Evolutionary conservation across 1,140 invertebrate genomes (phyloP).

Genomic region (Drosophila quadrilineata): DNA sequence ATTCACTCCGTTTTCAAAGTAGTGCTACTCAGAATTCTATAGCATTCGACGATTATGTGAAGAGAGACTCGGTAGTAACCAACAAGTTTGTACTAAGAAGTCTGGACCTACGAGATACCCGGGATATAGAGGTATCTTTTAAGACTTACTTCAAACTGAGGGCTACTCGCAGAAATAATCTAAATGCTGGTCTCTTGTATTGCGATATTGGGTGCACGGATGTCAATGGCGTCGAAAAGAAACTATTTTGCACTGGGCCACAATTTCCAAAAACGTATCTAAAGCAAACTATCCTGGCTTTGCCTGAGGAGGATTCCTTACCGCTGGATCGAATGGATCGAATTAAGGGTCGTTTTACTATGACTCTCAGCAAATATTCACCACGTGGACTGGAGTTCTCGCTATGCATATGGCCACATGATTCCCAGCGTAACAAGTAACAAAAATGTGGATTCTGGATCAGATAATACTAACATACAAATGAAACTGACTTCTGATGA

Average conservation of each 20-base stretch:
- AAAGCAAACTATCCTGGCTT: conserved; percentile 34
- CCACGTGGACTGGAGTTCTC: conserved; percentile 36
- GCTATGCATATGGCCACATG: conserved; percentile 4
- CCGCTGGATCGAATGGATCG: conserved; percentile 8
- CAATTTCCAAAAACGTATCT: conserved; percentile 25
- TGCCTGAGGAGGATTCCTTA: neutral
- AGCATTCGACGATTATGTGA: conserved; percentile 37
- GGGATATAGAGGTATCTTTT: neutral
- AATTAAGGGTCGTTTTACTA: conserved; percentile 29
- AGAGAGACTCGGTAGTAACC: conserved; percentile 16
- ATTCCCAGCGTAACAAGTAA: conserved; percentile 38
- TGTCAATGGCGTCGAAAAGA: neutral
- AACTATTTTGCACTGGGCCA: conserved; percentile 40
- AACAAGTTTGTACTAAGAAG: conserved; percentile 15
- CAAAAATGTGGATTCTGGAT: conserved; percentile 17
- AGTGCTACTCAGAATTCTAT: neutral
- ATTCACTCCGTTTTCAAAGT: too few relatives aligned
- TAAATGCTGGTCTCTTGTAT: conserved; percentile 18
- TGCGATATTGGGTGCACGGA: conserved; percentile 22
- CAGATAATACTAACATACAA: conserved; percentile 2
- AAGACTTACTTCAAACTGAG: neutral
- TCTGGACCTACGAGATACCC: conserved; percentile 10
- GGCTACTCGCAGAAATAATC: neutral
- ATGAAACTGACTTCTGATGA: conserved; percentile 8
- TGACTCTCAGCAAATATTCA: conserved; percentile 8